These are phyloP conservation scores for Zaprionus africanus DNA, from an alignment of 1,140 invertebrate species.

Conservation along the genomic window DNA sequence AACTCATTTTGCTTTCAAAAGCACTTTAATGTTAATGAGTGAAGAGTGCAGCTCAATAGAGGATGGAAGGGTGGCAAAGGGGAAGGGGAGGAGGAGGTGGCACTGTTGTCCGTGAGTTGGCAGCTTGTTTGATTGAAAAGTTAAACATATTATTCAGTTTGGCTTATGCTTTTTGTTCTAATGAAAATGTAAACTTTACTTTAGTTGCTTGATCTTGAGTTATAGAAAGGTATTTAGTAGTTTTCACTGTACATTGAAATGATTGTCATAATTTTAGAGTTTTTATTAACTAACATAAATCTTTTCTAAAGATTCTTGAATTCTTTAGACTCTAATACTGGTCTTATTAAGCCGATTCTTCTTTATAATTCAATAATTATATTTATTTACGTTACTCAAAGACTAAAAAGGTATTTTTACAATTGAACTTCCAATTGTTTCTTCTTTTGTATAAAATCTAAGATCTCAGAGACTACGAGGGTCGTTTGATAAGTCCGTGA, in stretches of 20 bases:
- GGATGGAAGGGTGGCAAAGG: background rate
- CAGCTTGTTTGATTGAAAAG: constrained; percentile 5
- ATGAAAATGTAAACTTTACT: background rate
- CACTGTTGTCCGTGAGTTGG: background rate
- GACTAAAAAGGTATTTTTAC: no score
- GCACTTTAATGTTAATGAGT: constrained; percentile 2
- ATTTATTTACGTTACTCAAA: no score
- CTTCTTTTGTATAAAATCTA: no score
- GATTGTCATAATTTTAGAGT: background rate
- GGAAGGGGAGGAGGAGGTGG: background rate
- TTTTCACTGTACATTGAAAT: background rate
- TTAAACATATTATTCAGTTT: constrained; percentile 1
- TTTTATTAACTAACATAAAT: no score
- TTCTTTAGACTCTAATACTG: no score
- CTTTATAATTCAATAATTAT: no score
- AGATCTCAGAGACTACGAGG: no score
- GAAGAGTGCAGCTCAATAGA: background rate
- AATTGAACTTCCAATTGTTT: no score
- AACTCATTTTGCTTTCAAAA: constrained; percentile 7
- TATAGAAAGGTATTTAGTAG: background rate
- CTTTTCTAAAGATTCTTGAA: no score
- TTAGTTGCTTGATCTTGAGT: background rate
- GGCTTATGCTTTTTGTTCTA: background rate
- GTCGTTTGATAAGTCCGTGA: no score
- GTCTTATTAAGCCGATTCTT: no score